These are phyloP conservation scores for Onychomys leucogaster DNA, from an alignment of 2,797 vertebrate species.

Conservation along the genomic window DNA sequence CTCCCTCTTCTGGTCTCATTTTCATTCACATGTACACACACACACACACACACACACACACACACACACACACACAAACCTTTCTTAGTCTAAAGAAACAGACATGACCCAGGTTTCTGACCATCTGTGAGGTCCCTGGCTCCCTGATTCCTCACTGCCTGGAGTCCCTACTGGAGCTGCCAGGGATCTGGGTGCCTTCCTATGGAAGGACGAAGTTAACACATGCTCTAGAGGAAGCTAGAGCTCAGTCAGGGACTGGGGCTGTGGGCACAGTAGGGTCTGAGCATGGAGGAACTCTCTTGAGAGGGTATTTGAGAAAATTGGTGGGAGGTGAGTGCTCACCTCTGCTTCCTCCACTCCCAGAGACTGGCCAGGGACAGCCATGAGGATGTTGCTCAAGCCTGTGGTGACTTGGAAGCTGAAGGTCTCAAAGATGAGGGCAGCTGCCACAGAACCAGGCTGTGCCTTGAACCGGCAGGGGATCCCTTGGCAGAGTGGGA, in stretches of 20 bases:
- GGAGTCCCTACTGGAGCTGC: background rate
- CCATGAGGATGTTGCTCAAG: too few species aligned
- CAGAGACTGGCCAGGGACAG: background rate
- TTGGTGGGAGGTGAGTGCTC: too few species aligned
- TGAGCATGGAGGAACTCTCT: background rate
- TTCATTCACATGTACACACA: too few species aligned
- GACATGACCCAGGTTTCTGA: background rate
- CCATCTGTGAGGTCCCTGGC: background rate
- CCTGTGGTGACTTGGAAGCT: too few species aligned
- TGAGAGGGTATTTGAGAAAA: background rate
- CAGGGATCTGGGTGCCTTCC: background rate
- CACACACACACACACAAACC: background rate
- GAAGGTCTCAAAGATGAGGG: background rate
- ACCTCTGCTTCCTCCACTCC: background rate
- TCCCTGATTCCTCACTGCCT: background rate
- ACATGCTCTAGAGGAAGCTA: background rate
- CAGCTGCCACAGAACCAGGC: too few species aligned
- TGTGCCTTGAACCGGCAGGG: background rate
- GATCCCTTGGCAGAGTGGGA: background rate
- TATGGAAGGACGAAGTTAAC: background rate
- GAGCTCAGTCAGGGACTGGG: background rate
- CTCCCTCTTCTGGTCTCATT: background rate
- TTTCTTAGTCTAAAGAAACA: background rate
- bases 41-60: too few species aligned
- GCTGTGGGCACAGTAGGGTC: background rate